These are phyloP conservation scores for Podarcis siculus DNA, from an alignment of 2,797 vertebrate genomes.

Conservation along the genomic window DNA sequence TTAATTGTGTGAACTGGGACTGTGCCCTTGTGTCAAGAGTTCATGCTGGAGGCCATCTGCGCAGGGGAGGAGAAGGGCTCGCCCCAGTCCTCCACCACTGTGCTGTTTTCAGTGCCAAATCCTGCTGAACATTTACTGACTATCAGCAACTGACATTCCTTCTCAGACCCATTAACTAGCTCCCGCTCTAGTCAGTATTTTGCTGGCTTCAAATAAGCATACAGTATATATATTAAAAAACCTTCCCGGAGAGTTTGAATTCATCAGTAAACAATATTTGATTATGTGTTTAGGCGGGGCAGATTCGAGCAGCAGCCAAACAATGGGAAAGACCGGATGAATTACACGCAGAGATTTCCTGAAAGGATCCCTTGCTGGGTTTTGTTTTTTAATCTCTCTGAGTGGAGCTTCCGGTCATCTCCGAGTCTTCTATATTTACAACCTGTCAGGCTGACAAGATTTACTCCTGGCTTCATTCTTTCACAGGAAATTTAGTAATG, in stretches of 20 bases:
- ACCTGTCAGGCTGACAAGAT: neutral
- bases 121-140: no score
- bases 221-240: neutral
- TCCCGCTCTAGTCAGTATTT: neutral
- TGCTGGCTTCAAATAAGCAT: constrained; percentile 1
- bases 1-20: neutral
- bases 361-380: neutral
- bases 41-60: neutral
- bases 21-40: neutral
- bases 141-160: neutral
- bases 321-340: neutral
- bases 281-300: neutral
- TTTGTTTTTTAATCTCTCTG: neutral
- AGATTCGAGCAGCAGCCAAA: neutral
- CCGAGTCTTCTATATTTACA: neutral
- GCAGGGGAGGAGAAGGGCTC: neutral
- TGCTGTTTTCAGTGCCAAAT: neutral
- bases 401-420: neutral
- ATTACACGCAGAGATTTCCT: neutral
- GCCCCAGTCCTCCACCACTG: neutral
- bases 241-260: constrained; percentile 11
- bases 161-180: neutral
- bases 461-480: neutral
- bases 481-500: no score
- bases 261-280: neutral